Base-by-base conservation (phyloP, 2,113 vertebrate genomes). In the Bettongia penicillata region DNA sequence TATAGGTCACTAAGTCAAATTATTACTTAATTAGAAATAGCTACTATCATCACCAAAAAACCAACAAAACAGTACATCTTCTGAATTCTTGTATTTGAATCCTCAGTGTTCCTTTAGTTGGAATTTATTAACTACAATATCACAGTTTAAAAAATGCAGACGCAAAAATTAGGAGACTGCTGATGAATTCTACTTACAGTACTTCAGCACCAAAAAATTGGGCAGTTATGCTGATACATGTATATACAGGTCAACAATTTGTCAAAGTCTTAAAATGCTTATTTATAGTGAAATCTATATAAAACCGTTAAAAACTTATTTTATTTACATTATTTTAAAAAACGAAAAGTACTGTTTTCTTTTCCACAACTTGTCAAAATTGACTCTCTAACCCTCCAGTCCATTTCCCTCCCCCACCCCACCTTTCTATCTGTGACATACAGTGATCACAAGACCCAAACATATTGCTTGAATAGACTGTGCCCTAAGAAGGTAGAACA, bases 271-370 rank as follows among this genome's bases (percentile, higher is more conserved):
- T 98, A 98, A 99, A 99, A 99, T 97, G 98, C 97, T 98, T 98
- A 98, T 99, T 99, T 98, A 99, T 98, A 99, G 98, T 98, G 98
- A 98, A 98, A 98, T 98, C 98, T 98, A 98, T 99, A 99, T 98
- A 99, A 99, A 99, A 98, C 97, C 98, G 97, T 98, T 98, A 99
- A 98, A 99, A 99, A 99, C 92, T 89, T 91, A 84, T 95, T 97
- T 97, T 99, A 99, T 99, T 98, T 98, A 99, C 98, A 99, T 96
- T 97, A 96, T 92, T 96, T 89, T 3, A 77, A 95, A 97, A 98
- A 98, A 93, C 95, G 96, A 95, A 93, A 97, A 96, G 96, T 97
- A 98, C 97, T 93, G 95, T 98, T 97, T 98, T 97, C 94, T 97
- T 98, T 98, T 98, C 96, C 98, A 98, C 96, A 98, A 97, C 10